phyloP scores from a whole-genome alignment of 1,140 invertebrate genomes.

The Pemphigus obesinymphae region DNA sequence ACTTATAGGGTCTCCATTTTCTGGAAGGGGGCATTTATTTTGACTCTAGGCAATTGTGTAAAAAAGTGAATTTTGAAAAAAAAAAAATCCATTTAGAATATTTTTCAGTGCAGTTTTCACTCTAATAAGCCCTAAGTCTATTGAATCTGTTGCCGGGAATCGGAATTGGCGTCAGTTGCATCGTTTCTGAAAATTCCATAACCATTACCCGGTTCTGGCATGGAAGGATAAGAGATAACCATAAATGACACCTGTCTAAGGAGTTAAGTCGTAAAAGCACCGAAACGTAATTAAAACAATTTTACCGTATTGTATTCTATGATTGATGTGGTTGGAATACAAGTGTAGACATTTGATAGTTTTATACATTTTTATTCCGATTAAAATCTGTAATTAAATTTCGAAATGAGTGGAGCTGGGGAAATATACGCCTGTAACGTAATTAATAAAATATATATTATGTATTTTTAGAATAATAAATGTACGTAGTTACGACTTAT shows the following conservation, averaged over 20 bases:
- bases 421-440: too few relatives aligned
- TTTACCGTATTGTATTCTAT: background rate
- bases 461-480: too few relatives aligned
- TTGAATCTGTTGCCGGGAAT: background rate
- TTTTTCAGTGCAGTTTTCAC: background rate
- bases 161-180: background rate
- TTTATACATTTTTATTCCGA: background rate
- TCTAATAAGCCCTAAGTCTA: too few relatives aligned
- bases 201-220: background rate
- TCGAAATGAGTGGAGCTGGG: too few relatives aligned
- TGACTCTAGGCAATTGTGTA: too few relatives aligned
- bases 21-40: too few relatives aligned
- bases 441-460: too few relatives aligned
- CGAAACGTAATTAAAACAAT: background rate
- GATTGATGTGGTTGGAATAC: background rate
- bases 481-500: too few relatives aligned
- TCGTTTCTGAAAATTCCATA: background rate
- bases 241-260: slow-evolving; percentile 12
- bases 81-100: background rate
- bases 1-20: too few relatives aligned
- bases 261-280: slow-evolving; percentile 1
- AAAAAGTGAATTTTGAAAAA: too few relatives aligned
- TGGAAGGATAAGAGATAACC: background rate
- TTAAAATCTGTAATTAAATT: too few relatives aligned
- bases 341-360: background rate